These are phyloP conservation scores for Aporrectodea caliginosa DNA, from an alignment of 1,140 invertebrate species.

Conservation along the genomic window DNA sequence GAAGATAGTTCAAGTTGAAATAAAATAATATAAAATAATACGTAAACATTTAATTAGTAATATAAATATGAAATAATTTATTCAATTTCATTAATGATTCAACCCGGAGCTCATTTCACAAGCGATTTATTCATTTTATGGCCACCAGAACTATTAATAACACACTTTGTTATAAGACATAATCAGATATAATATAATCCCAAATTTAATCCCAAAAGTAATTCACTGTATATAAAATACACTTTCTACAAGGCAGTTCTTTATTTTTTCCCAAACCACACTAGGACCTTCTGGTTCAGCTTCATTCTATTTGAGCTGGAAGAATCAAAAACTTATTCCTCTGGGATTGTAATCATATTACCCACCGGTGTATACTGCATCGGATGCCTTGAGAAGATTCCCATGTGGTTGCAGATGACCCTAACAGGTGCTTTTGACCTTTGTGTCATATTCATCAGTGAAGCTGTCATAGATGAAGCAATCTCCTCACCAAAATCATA, in stretches of 20 bases:
- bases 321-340: neutral
- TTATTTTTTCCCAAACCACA: neutral
- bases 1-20: too few species aligned
- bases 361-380: neutral
- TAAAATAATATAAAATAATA: too few species aligned
- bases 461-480: neutral
- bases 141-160: too few species aligned
- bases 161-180: too few species aligned
- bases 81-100: too few species aligned
- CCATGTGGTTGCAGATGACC: neutral
- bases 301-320: neutral
- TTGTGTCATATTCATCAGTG: neutral
- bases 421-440: neutral
- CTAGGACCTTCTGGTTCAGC: neutral
- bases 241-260: neutral
- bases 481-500: neutral
- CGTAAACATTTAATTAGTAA: too few species aligned
- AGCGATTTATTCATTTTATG: too few species aligned
- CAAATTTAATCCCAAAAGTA: neutral
- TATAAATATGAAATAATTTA: too few species aligned
- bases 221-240: neutral
- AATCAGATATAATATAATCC: too few species aligned
- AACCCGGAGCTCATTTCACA: too few species aligned
- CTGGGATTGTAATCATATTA: too few species aligned
- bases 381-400: neutral